Base-by-base conservation (phyloP, 2,113 vertebrate species). In the Megaleporinus macrocephalus region DNA sequence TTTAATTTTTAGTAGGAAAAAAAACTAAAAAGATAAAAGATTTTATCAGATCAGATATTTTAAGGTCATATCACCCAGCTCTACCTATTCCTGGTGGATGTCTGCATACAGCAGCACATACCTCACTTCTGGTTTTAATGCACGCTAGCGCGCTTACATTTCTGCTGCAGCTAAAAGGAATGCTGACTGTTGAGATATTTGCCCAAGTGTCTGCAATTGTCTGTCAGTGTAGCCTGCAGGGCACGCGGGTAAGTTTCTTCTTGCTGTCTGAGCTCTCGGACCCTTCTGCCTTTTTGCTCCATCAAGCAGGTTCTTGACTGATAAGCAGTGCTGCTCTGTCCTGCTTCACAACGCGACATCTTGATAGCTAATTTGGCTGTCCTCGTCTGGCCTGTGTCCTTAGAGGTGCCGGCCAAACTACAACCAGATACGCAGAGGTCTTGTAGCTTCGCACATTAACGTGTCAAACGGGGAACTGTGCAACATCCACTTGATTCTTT, bases 331-430 rank as follows among this genome's bases (percentile, higher is more conserved):
- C 33, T n/a, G 76, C 33, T 33, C 20, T 63, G 14, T 69, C 41
- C 44, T 72, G 53, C 53, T 49, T 27, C 66, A 81, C 82, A 79
- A 87, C 85, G 82, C 69, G 81, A 87, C 0, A 3, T 76, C 61
- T 73, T 86, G 78, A 79, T 20, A 51, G 85, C 74, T 83, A 73
- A 68, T 69, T 79, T 2, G 63, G 80, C 62, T 71, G 87, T 86
- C 87, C 89, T 80, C 0, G 36, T 89, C 83, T 90, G 91, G 91
- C 85, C 89, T 26, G 18, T 1, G 30, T 83, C 76, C 76, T 89
- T 76, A 77, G 81, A 80, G 24, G 71, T 15, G 71, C 55, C 76
- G 69, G 82, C 65, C 86, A 73, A 84, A n/a, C 14, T 74, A 3
- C 74, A 79, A 85, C 80, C 75, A 24, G 81, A 55, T 59, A 44